Base-by-base conservation (phyloP, 2,113 vertebrate species). In the Ophiodon elongatus region DNA sequence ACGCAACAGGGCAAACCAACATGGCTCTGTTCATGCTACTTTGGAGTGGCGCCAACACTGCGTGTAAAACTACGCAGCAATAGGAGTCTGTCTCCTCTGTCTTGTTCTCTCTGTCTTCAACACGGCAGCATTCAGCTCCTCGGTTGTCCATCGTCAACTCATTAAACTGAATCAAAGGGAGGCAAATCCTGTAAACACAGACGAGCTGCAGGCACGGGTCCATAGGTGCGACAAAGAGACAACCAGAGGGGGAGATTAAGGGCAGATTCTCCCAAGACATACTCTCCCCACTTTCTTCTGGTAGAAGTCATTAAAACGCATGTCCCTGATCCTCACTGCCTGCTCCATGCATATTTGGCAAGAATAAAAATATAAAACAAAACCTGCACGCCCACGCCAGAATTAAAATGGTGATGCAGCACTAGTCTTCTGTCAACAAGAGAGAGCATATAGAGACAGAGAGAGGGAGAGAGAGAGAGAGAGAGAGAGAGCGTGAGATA, bases 361-460 rank as follows among this genome's bases (percentile, higher is more conserved):
- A 82, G 68, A 59, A 72, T 64, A n/a, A 65, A 73, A 68, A 35
- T 59, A 54, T 25, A 50, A 77, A 76, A 79, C 47, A 70, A 37
- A 85, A 80, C 85, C 70, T 83, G 73, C 73, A 88, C 76, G 43
- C 76, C 78, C 83, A 89, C 77, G 43, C 74, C 71, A 83, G 79
- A 91, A 90, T 93, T 88, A 88, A 92, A 92, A 90, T 87, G 87
- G 91, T 93, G 91, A 91, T 91, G 89, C 89, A 90, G 89, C 86
- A 90, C 76, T 92, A 92, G 91, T 90, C 89, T 89, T 83, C 81
- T 83, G 88, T 88, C 89, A 88, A 85, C 74, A 91, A 79, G 76
- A 79, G 82, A 78, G 79, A 68, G 78, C 21, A 65, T 52, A 73
- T 62, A 90, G 73, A 87, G 70, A 80, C 35, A 84, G 43, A 83